Evolutionary conservation across 2,888 invertebrate genomes (phyloP).

Genomic region (Micropterix aruncella): DNA sequence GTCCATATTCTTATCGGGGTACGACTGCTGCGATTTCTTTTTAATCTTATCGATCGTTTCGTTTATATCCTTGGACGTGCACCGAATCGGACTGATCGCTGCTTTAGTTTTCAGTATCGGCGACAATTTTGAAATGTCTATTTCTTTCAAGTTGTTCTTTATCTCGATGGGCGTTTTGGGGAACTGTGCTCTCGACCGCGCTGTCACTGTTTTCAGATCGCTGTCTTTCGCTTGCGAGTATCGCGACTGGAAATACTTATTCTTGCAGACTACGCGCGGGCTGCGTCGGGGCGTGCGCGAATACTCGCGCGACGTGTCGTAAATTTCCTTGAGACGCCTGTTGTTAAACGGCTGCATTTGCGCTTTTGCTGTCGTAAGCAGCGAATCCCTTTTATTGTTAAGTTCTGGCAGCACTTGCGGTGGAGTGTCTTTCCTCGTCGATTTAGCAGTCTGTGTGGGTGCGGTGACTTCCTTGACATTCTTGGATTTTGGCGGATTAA

Average conservation of each 20-base stretch:
- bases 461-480: too few species aligned
- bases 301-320: neutral
- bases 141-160: neutral
- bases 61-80: neutral
- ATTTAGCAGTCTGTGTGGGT: too few species aligned
- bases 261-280: neutral
- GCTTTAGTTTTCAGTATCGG: neutral
- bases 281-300: neutral
- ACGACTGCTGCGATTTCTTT: neutral
- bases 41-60: neutral
- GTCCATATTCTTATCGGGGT: neutral
- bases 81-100: neutral
- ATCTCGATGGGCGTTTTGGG: neutral
- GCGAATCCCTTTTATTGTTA: too few species aligned
- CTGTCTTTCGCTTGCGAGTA: neutral
- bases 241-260: neutral
- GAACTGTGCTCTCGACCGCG: neutral
- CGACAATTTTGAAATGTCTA: too few species aligned
- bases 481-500: too few species aligned
- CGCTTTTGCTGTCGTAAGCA: too few species aligned
- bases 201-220: neutral
- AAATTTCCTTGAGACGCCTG: neutral
- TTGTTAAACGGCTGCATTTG: neutral
- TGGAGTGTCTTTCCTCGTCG: too few species aligned
- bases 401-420: too few species aligned